Percentiles rank a stretch among this genome's conserved stretches.
Conservation (phyloP, 2,797 vertebrate genomes). For the Paguma larvata region DNA sequence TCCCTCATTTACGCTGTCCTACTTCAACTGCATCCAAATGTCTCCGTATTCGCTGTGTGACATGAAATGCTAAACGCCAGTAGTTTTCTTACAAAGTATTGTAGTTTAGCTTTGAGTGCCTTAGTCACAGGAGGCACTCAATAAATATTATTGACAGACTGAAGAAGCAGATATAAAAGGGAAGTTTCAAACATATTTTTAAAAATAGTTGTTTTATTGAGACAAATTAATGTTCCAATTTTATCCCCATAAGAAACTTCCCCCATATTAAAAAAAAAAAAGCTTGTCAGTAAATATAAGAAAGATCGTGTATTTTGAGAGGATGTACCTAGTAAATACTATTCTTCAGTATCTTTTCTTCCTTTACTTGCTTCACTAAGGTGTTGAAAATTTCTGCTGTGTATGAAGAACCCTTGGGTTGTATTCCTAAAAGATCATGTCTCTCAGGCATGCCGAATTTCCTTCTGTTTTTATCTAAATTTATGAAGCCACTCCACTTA, state of each 20-base stretch:
- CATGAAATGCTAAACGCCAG: not conserved
- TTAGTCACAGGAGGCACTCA: not conserved
- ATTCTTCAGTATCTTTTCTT: not conserved
- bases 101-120: slow-evolving; percentile 6
- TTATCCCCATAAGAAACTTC: not conserved
- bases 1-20: not conserved
- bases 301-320: not conserved
- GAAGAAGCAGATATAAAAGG: not conserved
- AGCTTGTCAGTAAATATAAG: not conserved
- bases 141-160: not conserved
- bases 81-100: slow-evolving; percentile 2
- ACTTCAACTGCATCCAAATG: not conserved
- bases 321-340: not conserved
- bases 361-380: not conserved
- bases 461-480: slow-evolving; percentile 17
- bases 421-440: not conserved
- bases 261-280: not conserved
- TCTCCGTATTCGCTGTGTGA: not conserved
- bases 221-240: not conserved
- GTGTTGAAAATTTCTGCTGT: not conserved
- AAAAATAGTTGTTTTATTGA: not conserved
- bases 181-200: not conserved
- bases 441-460: not conserved
- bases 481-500: not conserved
- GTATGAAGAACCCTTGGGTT: not conserved